Evolutionary conservation across 2,113 vertebrate genomes (phyloP).

Genomic region (Coregonus clupeaformis): DNA sequence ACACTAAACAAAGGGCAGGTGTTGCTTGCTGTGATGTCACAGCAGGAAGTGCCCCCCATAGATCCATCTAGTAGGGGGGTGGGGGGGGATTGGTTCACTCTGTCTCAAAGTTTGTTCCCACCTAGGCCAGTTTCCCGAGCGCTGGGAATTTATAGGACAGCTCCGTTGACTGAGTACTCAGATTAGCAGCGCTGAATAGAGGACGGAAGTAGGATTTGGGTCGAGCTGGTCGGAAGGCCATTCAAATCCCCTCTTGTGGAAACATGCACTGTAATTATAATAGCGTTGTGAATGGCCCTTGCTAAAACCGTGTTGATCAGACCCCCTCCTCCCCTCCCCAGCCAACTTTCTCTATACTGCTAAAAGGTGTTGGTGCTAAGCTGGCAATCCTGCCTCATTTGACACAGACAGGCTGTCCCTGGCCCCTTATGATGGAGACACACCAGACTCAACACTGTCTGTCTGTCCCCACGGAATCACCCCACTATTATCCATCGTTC

Average conservation of each 20-base stretch:
- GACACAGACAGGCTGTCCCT: conserved; percentile 1
- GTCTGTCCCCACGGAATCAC: not conserved
- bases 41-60: conserved; percentile 62
- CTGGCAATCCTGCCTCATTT: not conserved
- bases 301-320: conserved; percentile 2
- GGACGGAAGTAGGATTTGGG: conserved; percentile 45
- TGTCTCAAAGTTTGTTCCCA: conserved; percentile 30
- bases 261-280: conserved; percentile 49
- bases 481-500: not conserved
- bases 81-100: conserved; percentile 13
- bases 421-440: not conserved
- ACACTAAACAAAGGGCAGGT: conserved; percentile 37
- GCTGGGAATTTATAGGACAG: conserved; percentile 20
- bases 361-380: conserved; percentile 7
- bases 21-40: conserved; percentile 47
- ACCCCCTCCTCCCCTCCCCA: not conserved
- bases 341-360: not conserved
- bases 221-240: conserved; percentile 29
- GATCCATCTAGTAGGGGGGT: conserved; percentile 29
- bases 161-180: conserved; percentile 38
- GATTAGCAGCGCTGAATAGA: conserved; percentile 57
- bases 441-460: conserved; percentile 4
- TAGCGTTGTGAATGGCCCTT: conserved; percentile 13
- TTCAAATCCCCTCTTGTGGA: conserved; percentile 57
- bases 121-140: conserved; percentile 10